phyloP scores from a whole-genome alignment of 2,113 vertebrate species.

The Rhagologus leucostigma region DNA sequence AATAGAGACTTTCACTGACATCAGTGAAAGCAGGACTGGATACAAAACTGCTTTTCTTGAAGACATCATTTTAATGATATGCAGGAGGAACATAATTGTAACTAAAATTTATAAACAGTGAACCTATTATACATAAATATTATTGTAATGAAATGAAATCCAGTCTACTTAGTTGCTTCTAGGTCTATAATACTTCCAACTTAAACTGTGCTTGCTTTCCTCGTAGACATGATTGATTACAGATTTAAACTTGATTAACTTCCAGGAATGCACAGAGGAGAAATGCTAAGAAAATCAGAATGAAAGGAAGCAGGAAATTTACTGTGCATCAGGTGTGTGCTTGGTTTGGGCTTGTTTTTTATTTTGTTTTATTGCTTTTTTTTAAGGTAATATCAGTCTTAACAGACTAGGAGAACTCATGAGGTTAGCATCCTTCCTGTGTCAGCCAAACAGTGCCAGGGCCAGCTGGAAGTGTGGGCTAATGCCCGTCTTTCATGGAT shows the following conservation, averaged over 20 bases:
- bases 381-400: background rate
- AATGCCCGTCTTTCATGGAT: background rate
- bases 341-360: background rate
- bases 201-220: conserved; percentile 17
- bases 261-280: conserved; percentile 35
- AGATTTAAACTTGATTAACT: conserved; percentile 55
- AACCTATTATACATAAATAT: background rate
- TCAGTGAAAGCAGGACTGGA: background rate
- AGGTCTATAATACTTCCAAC: background rate
- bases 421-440: background rate
- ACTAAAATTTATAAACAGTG: background rate
- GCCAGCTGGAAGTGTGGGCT: background rate
- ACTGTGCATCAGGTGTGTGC: background rate
- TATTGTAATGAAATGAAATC: conserved; percentile 14
- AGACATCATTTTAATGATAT: background rate
- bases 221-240: conserved; percentile 34
- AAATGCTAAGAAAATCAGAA: conserved; percentile 12
- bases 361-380: background rate
- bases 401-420: background rate
- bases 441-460: background rate
- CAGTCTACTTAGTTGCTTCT: background rate
- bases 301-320: background rate
- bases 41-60: background rate
- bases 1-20: background rate
- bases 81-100: background rate